A percentile compares a stretch with the other conserved stretches of the same genome.
phyloP scores from a whole-genome alignment of 37 sponge, comb jelly and placozoan genomes.

The Dysidea cf. avara region DNA sequence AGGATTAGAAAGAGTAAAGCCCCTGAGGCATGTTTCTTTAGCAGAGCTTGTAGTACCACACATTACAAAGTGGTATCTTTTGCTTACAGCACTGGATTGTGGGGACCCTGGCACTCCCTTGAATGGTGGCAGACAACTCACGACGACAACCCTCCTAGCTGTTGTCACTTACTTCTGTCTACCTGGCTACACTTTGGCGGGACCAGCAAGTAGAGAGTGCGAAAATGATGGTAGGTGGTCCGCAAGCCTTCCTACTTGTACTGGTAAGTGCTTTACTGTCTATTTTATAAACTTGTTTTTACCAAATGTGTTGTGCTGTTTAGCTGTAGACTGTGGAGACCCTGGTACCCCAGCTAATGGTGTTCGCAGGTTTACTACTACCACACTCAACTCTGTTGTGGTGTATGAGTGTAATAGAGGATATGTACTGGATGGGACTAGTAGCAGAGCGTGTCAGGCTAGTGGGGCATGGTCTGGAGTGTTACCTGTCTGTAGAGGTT shows the following conservation, averaged over 20 bases:
- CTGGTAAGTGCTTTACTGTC: too few species aligned
- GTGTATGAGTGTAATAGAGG: slow-evolving; percentile 42
- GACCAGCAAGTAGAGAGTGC: neutral
- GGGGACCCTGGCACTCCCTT: slow-evolving; percentile 49
- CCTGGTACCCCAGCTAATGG: slow-evolving; percentile 47
- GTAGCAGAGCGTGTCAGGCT: slow-evolving; percentile 29
- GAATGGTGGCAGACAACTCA: slow-evolving; percentile 39
- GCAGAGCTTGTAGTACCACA: too few species aligned
- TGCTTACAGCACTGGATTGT: slow-evolving; percentile 36
- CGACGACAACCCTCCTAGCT: neutral
- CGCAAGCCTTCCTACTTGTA: slow-evolving; percentile 22
- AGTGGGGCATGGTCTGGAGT: slow-evolving; percentile 46
- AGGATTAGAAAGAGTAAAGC: too few species aligned
- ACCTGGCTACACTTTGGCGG: slow-evolving; percentile 51
- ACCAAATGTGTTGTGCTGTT: neutral
- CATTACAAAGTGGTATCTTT: too few species aligned
- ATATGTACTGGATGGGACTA: slow-evolving; percentile 22
- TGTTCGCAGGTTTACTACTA: slow-evolving; percentile 2
- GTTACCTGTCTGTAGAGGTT: slow-evolving; percentile 34
- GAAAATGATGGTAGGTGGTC: too few species aligned
- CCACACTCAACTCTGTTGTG: slow-evolving; percentile 31
- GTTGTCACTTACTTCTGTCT: slow-evolving; percentile 51
- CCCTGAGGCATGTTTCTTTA: too few species aligned
- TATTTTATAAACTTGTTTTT: too few species aligned
- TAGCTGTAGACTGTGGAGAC: slow-evolving; percentile 56